These are phyloP conservation scores for Drosophila paracracens DNA, from an alignment of 2,888 invertebrate species.

Conservation along the genomic window DNA sequence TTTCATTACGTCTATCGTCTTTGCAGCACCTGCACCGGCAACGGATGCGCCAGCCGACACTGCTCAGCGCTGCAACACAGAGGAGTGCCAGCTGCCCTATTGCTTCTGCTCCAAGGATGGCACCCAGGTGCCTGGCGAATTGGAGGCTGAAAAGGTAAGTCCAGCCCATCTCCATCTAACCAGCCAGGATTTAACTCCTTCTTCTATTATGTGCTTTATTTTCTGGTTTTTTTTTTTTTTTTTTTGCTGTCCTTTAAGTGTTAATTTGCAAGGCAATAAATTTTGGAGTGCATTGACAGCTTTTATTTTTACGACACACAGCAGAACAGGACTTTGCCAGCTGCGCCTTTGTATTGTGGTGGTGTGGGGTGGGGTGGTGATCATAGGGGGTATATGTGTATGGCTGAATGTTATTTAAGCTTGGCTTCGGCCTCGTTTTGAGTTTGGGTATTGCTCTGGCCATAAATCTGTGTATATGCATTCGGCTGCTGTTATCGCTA, in stretches of 20 bases:
- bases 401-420: conserved; percentile 34
- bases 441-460: conserved; percentile 31
- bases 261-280: conserved; percentile 80
- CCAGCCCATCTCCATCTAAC: neutral
- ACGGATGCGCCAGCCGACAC: conserved; percentile 93
- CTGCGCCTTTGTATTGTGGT: conserved; percentile 27
- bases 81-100: conserved; percentile 92
- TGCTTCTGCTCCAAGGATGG: conserved; percentile 97
- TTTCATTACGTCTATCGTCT: conserved; percentile 29
- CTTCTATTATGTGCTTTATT: conserved; percentile 8
- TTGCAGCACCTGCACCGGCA: conserved; percentile 91
- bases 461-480: conserved; percentile 80
- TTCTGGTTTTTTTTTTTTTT: conserved; percentile 15
- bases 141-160: conserved; percentile 92
- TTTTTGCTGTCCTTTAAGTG: conserved; percentile 59
- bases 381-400: conserved; percentile 6
- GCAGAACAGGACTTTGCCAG: conserved; percentile 56
- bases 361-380: neutral
- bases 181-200: conserved; percentile 10
- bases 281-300: conserved; percentile 76
- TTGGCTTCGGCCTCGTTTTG: conserved; percentile 19
- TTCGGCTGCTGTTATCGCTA: conserved; percentile 74
- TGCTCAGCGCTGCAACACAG: conserved; percentile 91
- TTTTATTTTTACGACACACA: conserved; percentile 73
- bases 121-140: conserved; percentile 92